Percentiles rank a stretch among this genome's conserved stretches.
Conservation (phyloP, 2,797 vertebrate genomes). For the Gymnoscopelus microlampas region DNA sequence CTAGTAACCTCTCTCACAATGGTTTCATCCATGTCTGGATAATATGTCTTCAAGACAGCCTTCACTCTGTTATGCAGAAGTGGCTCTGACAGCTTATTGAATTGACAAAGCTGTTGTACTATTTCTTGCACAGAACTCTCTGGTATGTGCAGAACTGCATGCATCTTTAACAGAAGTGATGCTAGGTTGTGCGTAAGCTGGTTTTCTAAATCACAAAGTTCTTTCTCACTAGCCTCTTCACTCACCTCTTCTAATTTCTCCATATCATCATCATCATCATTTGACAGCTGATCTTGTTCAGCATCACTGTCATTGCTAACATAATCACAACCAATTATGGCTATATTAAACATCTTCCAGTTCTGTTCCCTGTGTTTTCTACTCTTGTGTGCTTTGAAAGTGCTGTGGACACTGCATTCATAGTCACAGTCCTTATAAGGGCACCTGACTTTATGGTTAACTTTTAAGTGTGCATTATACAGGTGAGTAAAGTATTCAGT, state of each 20-base stretch:
- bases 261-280: slow-evolving; percentile 2
- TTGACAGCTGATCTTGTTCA: slow-evolving; percentile 27
- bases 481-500: slow-evolving; percentile 28
- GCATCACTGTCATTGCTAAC: neutral
- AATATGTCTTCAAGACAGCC: slow-evolving; percentile 20
- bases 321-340: slow-evolving; percentile 27
- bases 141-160: slow-evolving; percentile 33
- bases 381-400: slow-evolving; percentile 48
- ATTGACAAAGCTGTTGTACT: slow-evolving; percentile 25
- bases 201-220: slow-evolving; percentile 38
- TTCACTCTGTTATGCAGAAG: slow-evolving; percentile 37
- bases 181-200: slow-evolving; percentile 39
- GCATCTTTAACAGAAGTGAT: slow-evolving; percentile 49
- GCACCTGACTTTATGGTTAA: slow-evolving; percentile 35
- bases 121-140: slow-evolving; percentile 30
- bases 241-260: slow-evolving; percentile 11
- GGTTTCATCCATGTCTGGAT: slow-evolving; percentile 18
- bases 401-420: slow-evolving; percentile 39
- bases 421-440: slow-evolving; percentile 44
- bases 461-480: slow-evolving; percentile 30
- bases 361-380: slow-evolving; percentile 31
- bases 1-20: slow-evolving; percentile 25
- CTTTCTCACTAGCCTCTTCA: slow-evolving; percentile 23
- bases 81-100: slow-evolving; percentile 31
- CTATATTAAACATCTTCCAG: slow-evolving; percentile 39